Conservation (phyloP, 2,797 vertebrate species). For the Enteromius treurensis region DNA sequence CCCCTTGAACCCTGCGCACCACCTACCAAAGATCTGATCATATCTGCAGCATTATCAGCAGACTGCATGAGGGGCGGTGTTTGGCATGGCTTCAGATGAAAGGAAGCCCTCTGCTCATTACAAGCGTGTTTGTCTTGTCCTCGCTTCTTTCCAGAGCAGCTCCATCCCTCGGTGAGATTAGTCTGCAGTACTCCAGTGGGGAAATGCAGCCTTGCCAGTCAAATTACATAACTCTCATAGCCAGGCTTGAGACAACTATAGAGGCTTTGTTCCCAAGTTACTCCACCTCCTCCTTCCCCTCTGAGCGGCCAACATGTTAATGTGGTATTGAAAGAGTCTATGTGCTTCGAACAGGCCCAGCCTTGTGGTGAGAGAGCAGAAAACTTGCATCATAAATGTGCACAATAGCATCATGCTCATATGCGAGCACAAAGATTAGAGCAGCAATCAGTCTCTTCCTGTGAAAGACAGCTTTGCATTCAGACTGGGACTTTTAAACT, state of each 20-base stretch:
- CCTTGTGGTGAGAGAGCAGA: slow-evolving; percentile 74
- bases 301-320: slow-evolving; percentile 76
- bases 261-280: slow-evolving; percentile 81
- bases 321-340: slow-evolving; percentile 79
- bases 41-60: slow-evolving; percentile 58
- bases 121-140: slow-evolving; percentile 54
- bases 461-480: not conserved
- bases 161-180: slow-evolving; percentile 77
- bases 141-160: slow-evolving; percentile 63
- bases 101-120: slow-evolving; percentile 65
- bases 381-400: slow-evolving; percentile 71
- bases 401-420: slow-evolving; percentile 71
- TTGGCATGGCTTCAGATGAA: slow-evolving; percentile 65
- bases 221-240: slow-evolving; percentile 82
- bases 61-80: slow-evolving; percentile 51
- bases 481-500: not conserved
- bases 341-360: slow-evolving; percentile 77
- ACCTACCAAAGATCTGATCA: slow-evolving; percentile 45
- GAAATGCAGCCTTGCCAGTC: slow-evolving; percentile 80
- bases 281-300: slow-evolving; percentile 72
- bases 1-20: slow-evolving; percentile 40
- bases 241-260: slow-evolving; percentile 80
- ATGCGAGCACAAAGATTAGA: slow-evolving; percentile 69
- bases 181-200: slow-evolving; percentile 70
- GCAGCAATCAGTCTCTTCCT: slow-evolving; percentile 7